Evolutionary conservation across 2,797 vertebrate species (phyloP), one percentile per base, ranked within the genome.

Genomic region (Xenentodon cancila): DNA sequence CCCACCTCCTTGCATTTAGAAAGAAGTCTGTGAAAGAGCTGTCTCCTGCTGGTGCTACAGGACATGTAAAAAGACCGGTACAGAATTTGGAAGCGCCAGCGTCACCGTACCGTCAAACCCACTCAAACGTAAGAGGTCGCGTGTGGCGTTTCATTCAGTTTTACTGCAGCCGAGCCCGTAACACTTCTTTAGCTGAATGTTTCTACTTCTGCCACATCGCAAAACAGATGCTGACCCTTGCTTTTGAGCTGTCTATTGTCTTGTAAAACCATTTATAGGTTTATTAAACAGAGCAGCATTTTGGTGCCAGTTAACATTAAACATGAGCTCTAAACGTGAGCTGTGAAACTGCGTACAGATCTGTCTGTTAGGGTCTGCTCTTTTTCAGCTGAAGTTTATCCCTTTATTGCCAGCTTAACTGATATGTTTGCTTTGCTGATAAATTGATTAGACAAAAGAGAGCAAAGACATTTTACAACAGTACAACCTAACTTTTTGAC

Each of bases 91-190:
- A 60, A 60, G 66, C 63, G 77, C 77, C 72, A 81, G 81, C 75
- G 72, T 71, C 79, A 76, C 71, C 75, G 53, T 52, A 74, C 77
- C 80, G 79, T 79, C 37, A 70, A 70, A 47, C 64, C 77, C 37
- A 58, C 53, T 74, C 79, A 45, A 81, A 67, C 68, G 37, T 40
- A 40, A 40, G 79, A 80, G 78, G 81, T 82, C 73, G 73, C 27
- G 64, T 58, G 63, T 60, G 15, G 18, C 69, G 70, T 56, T 68
- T 71, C 17, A 49, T 62, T 77, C 53, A 43, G 20, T 57, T 49
- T 59, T 43, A 67, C 45, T 58, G 62, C 17, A 71, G 53, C 46
- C 67, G 57, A 71, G 48, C 42, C 11, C 16, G 15, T 2, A 20
- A 20, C 49, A 22, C 17, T 46, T 40, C 13, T 40, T 40, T 4